Base-by-base conservation (phyloP, 2,797 vertebrate species). In the Propithecus deckenii region DNA sequence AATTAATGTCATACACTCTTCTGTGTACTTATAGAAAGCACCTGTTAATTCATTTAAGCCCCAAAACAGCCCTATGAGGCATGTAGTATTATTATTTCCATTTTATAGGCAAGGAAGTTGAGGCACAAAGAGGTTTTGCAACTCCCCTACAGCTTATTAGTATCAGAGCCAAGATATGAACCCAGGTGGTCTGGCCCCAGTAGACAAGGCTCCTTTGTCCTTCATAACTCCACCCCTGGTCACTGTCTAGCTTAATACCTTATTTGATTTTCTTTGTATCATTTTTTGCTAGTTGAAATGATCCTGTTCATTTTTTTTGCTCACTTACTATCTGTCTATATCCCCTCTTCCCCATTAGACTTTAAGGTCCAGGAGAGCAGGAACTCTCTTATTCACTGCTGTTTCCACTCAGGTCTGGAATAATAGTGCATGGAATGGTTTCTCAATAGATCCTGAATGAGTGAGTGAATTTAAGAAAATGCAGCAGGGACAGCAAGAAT, bases 121-220 rank as follows among this genome's bases (percentile, higher is more conserved):
- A 86, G 52, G 43, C 25, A 46, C 23, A 86, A 94, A 43, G 50
- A 74, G 28, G 22, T 55, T 57, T 79, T 17, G 15, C 15, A 46
- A 25, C 5, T 88, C n/a, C 10, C 12, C 30, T 41, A 52, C 1
- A 72, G 35, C 22, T 78, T 35, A 48, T 35, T 65, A 90, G 32
- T 67, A 22, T 59, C 72, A 93, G 52, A 94, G 35, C n/a, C 83
- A 85, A 69, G 86, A 41, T 67, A 28, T 91, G 30, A 96, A 65
- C 8, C 4, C 43, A 32, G 9, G 46, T 46, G 12, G 25, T 81
- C 13, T 93, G 48, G 15, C 25, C 17, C 18, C 4, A 9, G 25
- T 10, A 89, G 10, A 41, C 23, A 63, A 41, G 48, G 10, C 20
- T 93, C 41, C 41, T 86, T 75, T 92, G 46, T 74, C 48, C 38